Conservation (phyloP, 2,888 invertebrate species). For the Apodemia mormo region DNA sequence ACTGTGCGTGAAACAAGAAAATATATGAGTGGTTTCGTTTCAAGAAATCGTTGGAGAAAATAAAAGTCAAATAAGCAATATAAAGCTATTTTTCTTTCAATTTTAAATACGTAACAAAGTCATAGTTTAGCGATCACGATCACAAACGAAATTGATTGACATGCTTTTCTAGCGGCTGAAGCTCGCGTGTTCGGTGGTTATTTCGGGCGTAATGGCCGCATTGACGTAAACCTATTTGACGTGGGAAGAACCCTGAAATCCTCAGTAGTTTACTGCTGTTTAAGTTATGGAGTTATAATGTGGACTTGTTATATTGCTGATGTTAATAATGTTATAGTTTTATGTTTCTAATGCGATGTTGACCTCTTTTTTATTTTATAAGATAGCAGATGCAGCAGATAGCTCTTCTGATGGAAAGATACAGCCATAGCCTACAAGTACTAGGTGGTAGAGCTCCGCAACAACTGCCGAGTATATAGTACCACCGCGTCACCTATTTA, state of each 20-base stretch:
- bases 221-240: constrained; percentile 73
- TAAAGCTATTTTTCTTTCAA: constrained; percentile 6
- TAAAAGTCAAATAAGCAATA: background rate
- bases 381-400: no score
- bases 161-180: constrained; percentile 63
- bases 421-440: no score
- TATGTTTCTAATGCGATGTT: no score
- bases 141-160: constrained; percentile 68
- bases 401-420: no score
- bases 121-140: constrained; percentile 1
- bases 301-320: background rate
- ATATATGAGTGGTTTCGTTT: no score
- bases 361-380: no score
- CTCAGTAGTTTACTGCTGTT: constrained; percentile 47
- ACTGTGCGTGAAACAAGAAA: no score
- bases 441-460: no score
- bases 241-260: constrained; percentile 63
- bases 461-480: no score
- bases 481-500: no score
- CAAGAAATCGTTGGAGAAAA: no score
- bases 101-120: constrained; percentile 11
- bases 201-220: constrained; percentile 68
- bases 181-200: constrained; percentile 58
- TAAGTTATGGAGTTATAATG: background rate
- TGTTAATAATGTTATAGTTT: background rate